These are phyloP conservation scores for Agrotis clavis DNA, from an alignment of 2,888 invertebrate species.

Conservation along the genomic window DNA sequence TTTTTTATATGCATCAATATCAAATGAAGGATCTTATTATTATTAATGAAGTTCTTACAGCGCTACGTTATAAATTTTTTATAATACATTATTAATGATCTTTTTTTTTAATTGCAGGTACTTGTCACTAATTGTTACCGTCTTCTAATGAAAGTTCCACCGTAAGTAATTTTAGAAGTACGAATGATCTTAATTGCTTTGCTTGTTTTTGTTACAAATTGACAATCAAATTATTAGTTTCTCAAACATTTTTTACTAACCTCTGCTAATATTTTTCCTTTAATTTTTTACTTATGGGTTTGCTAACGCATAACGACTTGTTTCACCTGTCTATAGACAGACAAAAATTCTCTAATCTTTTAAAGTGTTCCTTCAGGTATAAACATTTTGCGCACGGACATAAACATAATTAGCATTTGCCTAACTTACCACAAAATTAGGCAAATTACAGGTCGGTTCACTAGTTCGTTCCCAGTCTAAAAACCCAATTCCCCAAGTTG, in stretches of 20 bases:
- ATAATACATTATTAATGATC: slow-evolving; percentile 1
- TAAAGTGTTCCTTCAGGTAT: slow-evolving; percentile 12
- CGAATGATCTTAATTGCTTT: background rate
- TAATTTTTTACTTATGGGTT: background rate
- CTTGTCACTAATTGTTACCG: slow-evolving; percentile 22
- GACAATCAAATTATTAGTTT: background rate
- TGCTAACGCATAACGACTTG: too few relatives aligned
- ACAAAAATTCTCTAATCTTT: slow-evolving; percentile 6
- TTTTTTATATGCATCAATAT: background rate
- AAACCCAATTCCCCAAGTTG: slow-evolving; percentile 53
- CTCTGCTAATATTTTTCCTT: background rate
- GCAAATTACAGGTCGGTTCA: slow-evolving; percentile 50
- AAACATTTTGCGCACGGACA: slow-evolving; percentile 9
- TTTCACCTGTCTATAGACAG: too few relatives aligned
- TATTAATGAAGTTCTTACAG: background rate
- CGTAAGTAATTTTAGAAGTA: slow-evolving; percentile 19
- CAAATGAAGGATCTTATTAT: background rate
- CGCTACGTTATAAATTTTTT: background rate
- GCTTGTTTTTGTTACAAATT: background rate
- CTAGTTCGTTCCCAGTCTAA: slow-evolving; percentile 42
- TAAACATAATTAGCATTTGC: slow-evolving; percentile 48
- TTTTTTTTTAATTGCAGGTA: slow-evolving; percentile 53
- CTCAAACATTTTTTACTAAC: background rate
- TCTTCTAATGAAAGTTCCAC: background rate
- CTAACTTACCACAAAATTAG: slow-evolving; percentile 56